phyloP scores from a whole-genome alignment of 1,140 invertebrate genomes.

The Condylostylus longicornis region DNA sequence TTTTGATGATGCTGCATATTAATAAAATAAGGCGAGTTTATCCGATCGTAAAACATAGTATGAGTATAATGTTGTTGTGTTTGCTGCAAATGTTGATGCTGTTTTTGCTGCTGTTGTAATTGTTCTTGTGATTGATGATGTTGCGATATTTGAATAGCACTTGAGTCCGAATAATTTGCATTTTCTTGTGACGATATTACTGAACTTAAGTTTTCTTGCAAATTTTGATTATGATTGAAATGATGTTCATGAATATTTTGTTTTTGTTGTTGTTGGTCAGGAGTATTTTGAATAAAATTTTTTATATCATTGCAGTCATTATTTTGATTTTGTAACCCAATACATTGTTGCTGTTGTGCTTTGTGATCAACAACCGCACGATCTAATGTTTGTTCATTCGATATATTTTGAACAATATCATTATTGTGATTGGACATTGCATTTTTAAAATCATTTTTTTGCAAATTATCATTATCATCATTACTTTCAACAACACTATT shows the following conservation, averaged over 20 bases:
- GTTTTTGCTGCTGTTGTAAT: conserved; percentile 4
- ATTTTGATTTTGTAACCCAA: conserved; percentile 16
- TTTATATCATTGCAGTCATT: conserved; percentile 17
- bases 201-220: too few relatives aligned
- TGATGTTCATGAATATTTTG: conserved; percentile 15
- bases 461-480: background rate
- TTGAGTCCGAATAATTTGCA: conserved; percentile 1
- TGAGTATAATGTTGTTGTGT: too few relatives aligned
- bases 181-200: background rate
- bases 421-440: background rate
- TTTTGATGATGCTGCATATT: conserved; percentile 1
- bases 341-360: conserved; percentile 12
- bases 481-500: background rate
- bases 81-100: conserved; percentile 5
- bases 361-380: too few relatives aligned
- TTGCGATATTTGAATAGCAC: conserved; percentile 6
- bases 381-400: background rate
- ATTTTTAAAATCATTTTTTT: background rate
- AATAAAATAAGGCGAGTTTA: too few relatives aligned
- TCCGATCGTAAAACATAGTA: too few relatives aligned
- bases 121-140: conserved; percentile 2
- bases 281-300: conserved; percentile 3
- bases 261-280: conserved; percentile 10
- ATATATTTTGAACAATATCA: background rate
- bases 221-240: conserved; percentile 7